Conservation (phyloP, 2,113 vertebrate genomes). For the Regulus satrapa region DNA sequence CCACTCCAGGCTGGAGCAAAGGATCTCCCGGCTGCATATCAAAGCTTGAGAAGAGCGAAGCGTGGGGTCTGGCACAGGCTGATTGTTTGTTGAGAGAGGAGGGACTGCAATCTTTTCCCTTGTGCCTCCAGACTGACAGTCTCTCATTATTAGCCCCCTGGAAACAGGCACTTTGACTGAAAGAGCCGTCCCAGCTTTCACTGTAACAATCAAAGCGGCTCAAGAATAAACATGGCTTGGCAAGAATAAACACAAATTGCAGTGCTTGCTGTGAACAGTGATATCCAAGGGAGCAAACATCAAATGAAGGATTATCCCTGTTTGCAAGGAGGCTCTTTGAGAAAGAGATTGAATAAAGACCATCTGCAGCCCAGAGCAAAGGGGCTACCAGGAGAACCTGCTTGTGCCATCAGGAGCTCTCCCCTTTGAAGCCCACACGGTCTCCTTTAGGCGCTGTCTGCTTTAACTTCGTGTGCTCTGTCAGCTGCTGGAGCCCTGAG, state of each 20-base stretch:
- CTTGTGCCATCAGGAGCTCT: neutral
- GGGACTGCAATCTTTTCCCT: neutral
- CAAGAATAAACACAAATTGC: slow-evolving; percentile 67
- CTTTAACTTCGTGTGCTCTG: neutral
- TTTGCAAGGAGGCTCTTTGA: slow-evolving; percentile 47
- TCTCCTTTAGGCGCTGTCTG: neutral
- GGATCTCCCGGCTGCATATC: neutral
- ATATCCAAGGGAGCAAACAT: slow-evolving; percentile 63
- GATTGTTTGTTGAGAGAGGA: slow-evolving; percentile 1
- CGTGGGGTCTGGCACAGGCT: slow-evolving; percentile 28
- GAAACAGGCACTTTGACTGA: slow-evolving; percentile 52
- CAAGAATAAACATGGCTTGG: slow-evolving; percentile 63
- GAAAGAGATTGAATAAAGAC: slow-evolving; percentile 42
- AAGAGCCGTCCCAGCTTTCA: slow-evolving; percentile 34
- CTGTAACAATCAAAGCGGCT: slow-evolving; percentile 60
- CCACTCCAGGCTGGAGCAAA: neutral
- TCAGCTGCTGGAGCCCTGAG: neutral
- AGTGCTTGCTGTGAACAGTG: slow-evolving; percentile 48
- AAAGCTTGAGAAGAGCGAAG: neutral
- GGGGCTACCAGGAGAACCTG: slow-evolving; percentile 18
- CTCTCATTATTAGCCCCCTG: slow-evolving; percentile 49
- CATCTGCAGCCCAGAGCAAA: slow-evolving; percentile 44
- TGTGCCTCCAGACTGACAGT: slow-evolving; percentile 21
- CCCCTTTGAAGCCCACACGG: neutral
- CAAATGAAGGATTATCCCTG: slow-evolving; percentile 65